Conservation (phyloP, 2,797 vertebrate species). For the Parauchenoglanis punctatus region DNA sequence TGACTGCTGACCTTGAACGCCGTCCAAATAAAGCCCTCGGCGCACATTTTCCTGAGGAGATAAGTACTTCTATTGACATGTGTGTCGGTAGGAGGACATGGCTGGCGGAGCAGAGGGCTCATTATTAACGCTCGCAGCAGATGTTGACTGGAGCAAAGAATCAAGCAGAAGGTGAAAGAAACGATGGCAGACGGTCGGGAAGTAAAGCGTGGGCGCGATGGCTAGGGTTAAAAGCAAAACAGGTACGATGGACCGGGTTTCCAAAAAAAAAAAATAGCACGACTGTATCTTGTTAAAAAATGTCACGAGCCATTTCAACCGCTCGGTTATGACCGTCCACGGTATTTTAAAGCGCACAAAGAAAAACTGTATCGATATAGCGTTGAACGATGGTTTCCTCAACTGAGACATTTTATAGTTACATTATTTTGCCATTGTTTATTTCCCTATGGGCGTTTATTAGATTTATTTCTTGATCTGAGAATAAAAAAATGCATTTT, state of each 20-base stretch:
- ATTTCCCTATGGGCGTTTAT: background rate
- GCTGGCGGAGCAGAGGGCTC: constrained; percentile 34
- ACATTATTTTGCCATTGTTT: background rate
- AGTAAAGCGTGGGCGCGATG: background rate
- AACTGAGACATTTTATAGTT: background rate
- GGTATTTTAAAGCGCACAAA: background rate
- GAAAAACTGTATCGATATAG: background rate
- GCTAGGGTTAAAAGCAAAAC: background rate
- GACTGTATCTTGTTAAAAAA: background rate
- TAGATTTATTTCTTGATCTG: background rate
- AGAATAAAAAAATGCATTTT: too few species aligned
- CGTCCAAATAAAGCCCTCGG: constrained; percentile 33
- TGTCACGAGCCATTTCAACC: background rate
- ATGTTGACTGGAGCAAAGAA: constrained; percentile 31
- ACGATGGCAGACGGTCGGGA: constrained; percentile 15
- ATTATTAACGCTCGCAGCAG: constrained; percentile 41
- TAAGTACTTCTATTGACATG: constrained; percentile 44
- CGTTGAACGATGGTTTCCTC: background rate
- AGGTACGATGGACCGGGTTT: background rate
- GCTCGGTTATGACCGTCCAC: background rate
- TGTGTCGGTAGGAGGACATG: constrained; percentile 36
- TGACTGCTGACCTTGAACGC: constrained; percentile 48
- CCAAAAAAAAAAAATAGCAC: background rate
- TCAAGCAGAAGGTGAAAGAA: constrained; percentile 41
- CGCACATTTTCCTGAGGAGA: constrained; percentile 44